Evolutionary conservation across 2,113 vertebrate genomes (phyloP).

Genomic region (Oryzias celebensis): DNA sequence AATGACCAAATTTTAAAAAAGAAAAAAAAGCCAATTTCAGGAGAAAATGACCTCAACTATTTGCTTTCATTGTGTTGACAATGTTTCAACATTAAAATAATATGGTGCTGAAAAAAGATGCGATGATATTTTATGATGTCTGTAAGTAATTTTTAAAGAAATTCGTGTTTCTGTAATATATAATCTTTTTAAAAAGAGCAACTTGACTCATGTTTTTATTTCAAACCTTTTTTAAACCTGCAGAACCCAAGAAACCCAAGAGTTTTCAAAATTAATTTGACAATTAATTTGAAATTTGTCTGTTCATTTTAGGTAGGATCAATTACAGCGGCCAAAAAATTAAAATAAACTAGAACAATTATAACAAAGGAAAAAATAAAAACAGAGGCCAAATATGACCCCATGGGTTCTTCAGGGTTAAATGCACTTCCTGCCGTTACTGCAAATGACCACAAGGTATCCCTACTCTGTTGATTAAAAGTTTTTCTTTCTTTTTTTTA

Average conservation of each 20-base stretch:
- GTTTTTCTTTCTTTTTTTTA: not conserved
- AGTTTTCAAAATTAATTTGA: no score
- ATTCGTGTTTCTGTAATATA: conserved; percentile 83
- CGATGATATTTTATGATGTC: conserved; percentile 79
- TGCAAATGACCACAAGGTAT: not conserved
- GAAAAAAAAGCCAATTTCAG: conserved; percentile 46
- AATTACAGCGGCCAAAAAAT: no score
- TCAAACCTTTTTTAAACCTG: not conserved
- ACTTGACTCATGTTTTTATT: conserved; percentile 74
- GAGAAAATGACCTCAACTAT: conserved; percentile 50
- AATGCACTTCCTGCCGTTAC: not conserved
- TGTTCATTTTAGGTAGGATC: no score
- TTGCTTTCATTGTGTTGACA: conserved; percentile 62
- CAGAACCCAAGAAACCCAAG: no score
- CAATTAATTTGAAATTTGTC: no score
- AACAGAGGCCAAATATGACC: no score
- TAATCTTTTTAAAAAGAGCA: conserved; percentile 81
- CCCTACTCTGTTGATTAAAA: fast-evolving
- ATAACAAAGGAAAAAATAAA: no score
- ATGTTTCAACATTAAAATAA: conserved; percentile 57
- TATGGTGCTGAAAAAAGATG: conserved; percentile 78
- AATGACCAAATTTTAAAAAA: conserved; percentile 33
- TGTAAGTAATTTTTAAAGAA: conserved; percentile 80
- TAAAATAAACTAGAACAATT: no score
- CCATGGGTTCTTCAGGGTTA: no score